These are phyloP conservation scores for Eilema depressum DNA, from an alignment of 2,888 invertebrate genomes.

Conservation along the genomic window DNA sequence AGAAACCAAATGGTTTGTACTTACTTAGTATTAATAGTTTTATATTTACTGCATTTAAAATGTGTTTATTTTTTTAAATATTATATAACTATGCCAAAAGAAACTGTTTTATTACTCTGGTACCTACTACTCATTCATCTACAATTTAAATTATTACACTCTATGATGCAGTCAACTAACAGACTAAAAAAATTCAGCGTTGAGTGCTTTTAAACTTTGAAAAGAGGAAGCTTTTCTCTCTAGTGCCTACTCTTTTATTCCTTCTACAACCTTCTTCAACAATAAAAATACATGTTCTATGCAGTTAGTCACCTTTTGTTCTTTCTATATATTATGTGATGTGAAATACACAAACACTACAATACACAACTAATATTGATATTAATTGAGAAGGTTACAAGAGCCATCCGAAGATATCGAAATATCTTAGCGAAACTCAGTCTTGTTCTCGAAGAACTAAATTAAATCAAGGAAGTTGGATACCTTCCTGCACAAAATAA, in stretches of 20 bases:
- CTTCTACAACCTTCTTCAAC: background rate
- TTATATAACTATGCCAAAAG: background rate
- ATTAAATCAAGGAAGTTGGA: no score
- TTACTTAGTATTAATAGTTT: constrained; percentile 2
- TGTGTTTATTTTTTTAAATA: background rate
- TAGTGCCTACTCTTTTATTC: background rate
- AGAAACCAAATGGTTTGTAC: background rate
- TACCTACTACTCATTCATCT: background rate
- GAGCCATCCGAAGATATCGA: no score
- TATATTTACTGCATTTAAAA: background rate
- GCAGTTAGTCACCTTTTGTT: no score
- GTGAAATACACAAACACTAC: no score
- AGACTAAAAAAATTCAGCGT: background rate
- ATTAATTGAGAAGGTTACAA: no score
- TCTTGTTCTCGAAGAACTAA: no score
- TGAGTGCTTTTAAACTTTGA: background rate
- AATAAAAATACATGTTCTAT: no score
- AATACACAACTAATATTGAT: no score
- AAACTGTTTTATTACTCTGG: background rate
- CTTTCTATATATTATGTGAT: no score
- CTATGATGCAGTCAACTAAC: background rate
- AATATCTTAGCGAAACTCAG: no score
- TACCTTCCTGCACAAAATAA: no score
- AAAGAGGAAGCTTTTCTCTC: background rate
- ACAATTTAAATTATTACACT: background rate